Evolutionary conservation across 2,888 invertebrate species (phyloP).

Genomic region (Folsomia candida): DNA sequence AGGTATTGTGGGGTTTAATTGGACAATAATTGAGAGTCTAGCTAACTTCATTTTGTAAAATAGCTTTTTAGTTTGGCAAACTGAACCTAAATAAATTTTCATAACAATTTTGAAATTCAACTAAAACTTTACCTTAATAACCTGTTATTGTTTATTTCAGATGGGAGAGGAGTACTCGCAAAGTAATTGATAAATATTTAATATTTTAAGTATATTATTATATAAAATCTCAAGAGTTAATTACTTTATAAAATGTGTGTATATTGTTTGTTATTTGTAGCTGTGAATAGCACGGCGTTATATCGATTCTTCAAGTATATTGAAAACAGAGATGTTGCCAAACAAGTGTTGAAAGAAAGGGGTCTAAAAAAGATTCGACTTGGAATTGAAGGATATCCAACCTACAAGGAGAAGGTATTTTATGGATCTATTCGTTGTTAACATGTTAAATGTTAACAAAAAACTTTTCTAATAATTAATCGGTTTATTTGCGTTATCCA

Average conservation of each 20-base stretch:
- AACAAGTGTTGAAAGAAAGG: constrained; percentile 96
- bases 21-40: not conserved
- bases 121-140: too few species aligned
- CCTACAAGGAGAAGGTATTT: constrained; percentile 99
- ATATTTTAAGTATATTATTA: not conserved
- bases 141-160: constrained; percentile 57
- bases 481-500: constrained; percentile 8
- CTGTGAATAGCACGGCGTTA: constrained; percentile 90
- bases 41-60: not conserved
- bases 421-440: not conserved
- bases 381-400: constrained; percentile 98
- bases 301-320: constrained; percentile 99
- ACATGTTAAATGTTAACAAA: too few species aligned
- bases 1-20: not conserved
- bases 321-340: constrained; percentile 98
- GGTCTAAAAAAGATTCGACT: constrained; percentile 97
- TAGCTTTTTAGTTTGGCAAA: too few species aligned
- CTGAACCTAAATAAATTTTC: too few species aligned
- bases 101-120: too few species aligned
- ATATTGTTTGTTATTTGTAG: constrained; percentile 57
- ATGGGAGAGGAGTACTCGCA: constrained; percentile 99
- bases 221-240: not conserved
- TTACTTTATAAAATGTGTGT: too few species aligned
- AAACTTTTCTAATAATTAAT: not conserved
- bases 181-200: constrained; percentile 60